Base-by-base conservation (phyloP, 2,113 vertebrate genomes). In the Tragelaphus strepsiceros region DNA sequence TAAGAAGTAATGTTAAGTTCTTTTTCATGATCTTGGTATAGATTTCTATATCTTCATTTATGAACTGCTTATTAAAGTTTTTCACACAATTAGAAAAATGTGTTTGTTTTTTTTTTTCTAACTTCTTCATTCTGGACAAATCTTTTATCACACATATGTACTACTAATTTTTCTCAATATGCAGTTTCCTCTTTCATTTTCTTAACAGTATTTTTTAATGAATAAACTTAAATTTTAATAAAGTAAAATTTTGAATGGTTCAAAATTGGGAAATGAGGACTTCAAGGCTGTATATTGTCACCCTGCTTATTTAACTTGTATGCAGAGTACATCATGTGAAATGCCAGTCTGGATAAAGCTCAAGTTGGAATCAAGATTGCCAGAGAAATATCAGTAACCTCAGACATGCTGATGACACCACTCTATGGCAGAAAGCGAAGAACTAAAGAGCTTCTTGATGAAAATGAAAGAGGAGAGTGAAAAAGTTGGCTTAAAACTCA, bases 171-270 rank as follows among this genome's bases (percentile, higher is more conserved):
- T 82, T 80, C 17, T 61, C 2, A 46, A 5, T 61, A 53, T 90
- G 19, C 24, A 14, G 7, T 32, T 92, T 91, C 32, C 2, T 1
- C 77, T 91, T 81, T 80, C 8, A 56, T 88, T 86, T 80, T 82
- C 56, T 74, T 89, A 90, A 96, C 56, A 64, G 14, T 53, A 54
- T 83, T 94, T 97, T 39, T 83, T 83, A 94, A 91, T 62, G 51
- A 91, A 2, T 5, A 58, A 26, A 39, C 14, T 78, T 89, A 74
- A 89, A 82, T 64, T 94, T 82, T 90, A 43, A 64, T 51, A 74
- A 35, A 87, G 32, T 49, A 94, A 22, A 71, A 43, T 74, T 74
- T 71, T 0, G 0, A 71, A 35, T 71, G n/a, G n/a, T 35, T 35
- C 64, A 35, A 71, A 71, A 35, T 71, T 71, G 17, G 64, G n/a